A percentile compares a stretch with the other conserved stretches of the same genome.
Evolutionary conservation across 2,888 invertebrate genomes (phyloP).

Genomic region (Folsomia candida): DNA sequence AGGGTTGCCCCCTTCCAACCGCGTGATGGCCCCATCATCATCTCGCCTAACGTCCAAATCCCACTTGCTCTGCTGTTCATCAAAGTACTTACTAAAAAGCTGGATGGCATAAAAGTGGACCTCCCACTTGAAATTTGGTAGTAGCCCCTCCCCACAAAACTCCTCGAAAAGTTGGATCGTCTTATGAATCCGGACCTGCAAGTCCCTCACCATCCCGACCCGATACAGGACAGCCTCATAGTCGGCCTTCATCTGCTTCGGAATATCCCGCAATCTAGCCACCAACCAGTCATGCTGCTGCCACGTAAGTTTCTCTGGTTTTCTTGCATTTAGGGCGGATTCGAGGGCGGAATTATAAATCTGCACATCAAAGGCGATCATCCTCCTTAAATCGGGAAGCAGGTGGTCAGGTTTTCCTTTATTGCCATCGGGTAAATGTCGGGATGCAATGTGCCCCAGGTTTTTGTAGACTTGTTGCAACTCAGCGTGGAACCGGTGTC

Average conservation of each 20-base stretch:
- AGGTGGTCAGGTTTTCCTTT: not conserved
- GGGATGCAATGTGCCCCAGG: not conserved
- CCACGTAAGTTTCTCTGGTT: constrained; percentile 9
- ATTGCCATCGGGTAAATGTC: not conserved
- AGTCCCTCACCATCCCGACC: constrained; percentile 14
- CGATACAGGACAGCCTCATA: constrained; percentile 3
- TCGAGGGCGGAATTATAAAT: constrained; percentile 13
- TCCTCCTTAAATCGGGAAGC: constrained; percentile 3
- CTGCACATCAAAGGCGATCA: constrained; percentile 20
- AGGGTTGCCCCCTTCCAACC: not conserved
- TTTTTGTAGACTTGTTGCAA: constrained; percentile 7
- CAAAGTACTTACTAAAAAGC: constrained; percentile 6
- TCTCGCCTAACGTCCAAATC: not conserved
- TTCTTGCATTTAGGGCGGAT: not conserved
- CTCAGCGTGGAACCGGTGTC: not conserved
- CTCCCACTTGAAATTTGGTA: constrained; percentile 19
- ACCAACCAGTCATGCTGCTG: constrained; percentile 8
- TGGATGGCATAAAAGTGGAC: constrained; percentile 12
- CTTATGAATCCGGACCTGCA: not conserved
- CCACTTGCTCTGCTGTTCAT: constrained; percentile 11
- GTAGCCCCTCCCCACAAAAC: constrained; percentile 10
- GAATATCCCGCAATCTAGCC: not conserved
- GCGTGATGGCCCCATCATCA: not conserved
- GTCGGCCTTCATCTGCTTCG: not conserved
- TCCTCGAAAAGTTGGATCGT: constrained; percentile 10